phyloP scores from a whole-genome alignment of 2,888 invertebrate genomes.

The Cheilosia pagana region DNA sequence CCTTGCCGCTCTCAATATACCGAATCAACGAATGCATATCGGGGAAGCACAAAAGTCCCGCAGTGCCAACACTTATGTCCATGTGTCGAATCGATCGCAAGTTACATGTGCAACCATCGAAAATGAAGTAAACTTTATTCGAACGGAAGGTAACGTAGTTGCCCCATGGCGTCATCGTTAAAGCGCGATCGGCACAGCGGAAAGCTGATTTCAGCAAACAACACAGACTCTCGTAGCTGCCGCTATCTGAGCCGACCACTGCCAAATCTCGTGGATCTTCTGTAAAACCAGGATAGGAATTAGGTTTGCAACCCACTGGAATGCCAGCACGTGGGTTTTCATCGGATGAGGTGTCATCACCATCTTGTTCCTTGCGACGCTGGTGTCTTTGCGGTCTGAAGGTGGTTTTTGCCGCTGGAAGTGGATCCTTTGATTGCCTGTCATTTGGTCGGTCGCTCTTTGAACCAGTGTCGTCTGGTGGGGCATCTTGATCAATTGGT shows the following conservation, averaged over 20 bases:
- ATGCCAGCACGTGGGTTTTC: conserved; percentile 53
- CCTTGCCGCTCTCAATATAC: conserved; percentile 79
- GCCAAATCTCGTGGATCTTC: conserved; percentile 78
- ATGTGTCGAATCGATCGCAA: conserved; percentile 81
- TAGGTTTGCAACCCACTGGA: conserved; percentile 76
- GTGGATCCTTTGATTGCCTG: background rate
- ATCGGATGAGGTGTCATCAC: conserved; percentile 28
- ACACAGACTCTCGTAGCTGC: conserved; percentile 80
- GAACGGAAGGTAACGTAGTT: conserved; percentile 81
- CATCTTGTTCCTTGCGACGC: conserved; percentile 47
- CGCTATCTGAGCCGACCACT: conserved; percentile 81
- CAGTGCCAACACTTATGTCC: conserved; percentile 81
- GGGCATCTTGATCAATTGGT: conserved; percentile 14
- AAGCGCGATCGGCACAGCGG: conserved; percentile 80
- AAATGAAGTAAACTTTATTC: conserved; percentile 78
- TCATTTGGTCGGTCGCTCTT: background rate
- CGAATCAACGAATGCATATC: conserved; percentile 77
- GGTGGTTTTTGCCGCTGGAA: background rate
- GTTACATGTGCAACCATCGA: conserved; percentile 82
- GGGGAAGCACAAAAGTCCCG: conserved; percentile 79
- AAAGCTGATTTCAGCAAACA: conserved; percentile 79
- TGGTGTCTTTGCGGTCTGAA: conserved; percentile 16
- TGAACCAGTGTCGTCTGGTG: background rate
- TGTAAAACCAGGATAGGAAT: conserved; percentile 80
- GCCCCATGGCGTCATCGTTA: conserved; percentile 82